Evolutionary conservation across 2,113 vertebrate species (phyloP).

Genomic region (Takifugu bimaculatus): DNA sequence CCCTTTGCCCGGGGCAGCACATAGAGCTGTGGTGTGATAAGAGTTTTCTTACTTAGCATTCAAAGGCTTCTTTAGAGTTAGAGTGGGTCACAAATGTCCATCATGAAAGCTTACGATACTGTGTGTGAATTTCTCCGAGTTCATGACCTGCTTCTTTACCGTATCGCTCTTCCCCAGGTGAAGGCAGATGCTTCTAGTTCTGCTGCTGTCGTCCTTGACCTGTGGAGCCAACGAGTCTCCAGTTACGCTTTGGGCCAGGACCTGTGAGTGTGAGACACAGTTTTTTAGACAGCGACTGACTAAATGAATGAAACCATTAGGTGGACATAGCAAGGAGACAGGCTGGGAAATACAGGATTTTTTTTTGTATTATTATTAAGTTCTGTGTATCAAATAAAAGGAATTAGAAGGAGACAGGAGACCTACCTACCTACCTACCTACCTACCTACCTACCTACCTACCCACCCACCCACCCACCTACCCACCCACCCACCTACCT

Average conservation of each 20-base stretch:
- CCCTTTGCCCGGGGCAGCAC: neutral
- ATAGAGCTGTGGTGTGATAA: neutral
- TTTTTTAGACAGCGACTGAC: no score
- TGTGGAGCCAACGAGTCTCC: neutral
- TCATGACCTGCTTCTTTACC: conserved; percentile 8
- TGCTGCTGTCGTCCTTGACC: neutral
- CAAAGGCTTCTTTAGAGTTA: neutral
- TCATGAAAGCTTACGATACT: conserved; percentile 3
- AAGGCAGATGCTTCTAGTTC: no score
- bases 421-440: neutral
- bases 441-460: neutral
- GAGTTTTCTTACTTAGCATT: conserved; percentile 6
- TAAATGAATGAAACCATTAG: no score
- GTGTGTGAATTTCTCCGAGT: neutral
- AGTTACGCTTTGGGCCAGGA: no score
- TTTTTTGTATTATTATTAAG: no score
- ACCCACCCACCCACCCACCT: no score
- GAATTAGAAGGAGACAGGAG: no score
- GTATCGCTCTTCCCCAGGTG: conserved; percentile 10
- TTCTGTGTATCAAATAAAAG: no score
- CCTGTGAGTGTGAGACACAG: no score
- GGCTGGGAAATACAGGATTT: no score
- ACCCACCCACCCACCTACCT: no score
- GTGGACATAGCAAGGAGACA: no score
- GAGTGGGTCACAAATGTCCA: neutral